Percentiles rank a stretch among this genome's conserved stretches.
These are phyloP conservation scores for Parelbella ahira DNA, from an alignment of 2,888 invertebrate genomes.

Conservation along the genomic window DNA sequence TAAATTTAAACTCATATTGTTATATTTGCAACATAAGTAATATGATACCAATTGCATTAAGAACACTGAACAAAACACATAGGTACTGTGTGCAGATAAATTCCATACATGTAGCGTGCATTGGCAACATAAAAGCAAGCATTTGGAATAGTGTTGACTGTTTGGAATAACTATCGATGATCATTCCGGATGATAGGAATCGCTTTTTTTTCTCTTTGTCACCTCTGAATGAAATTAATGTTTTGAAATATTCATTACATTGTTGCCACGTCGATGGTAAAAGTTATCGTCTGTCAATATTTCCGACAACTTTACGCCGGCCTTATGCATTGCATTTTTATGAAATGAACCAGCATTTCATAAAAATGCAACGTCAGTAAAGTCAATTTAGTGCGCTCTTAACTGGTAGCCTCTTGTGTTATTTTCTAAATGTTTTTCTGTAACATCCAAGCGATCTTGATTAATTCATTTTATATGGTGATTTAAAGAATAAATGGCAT, in stretches of 20 bases:
- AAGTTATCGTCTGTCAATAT: slow-evolving; percentile 5
- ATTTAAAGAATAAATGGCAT: slow-evolving; percentile 4
- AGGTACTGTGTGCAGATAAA: no score
- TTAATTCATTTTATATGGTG: slow-evolving; percentile 3
- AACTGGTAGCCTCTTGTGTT: neutral
- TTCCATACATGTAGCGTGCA: no score
- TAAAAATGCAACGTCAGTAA: slow-evolving; percentile 2
- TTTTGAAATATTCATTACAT: slow-evolving; percentile 12
- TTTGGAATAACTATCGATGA: no score
- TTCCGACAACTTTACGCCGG: slow-evolving; percentile 3
- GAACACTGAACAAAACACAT: no score
- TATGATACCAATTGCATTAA: no score
- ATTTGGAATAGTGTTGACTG: no score
- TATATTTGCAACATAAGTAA: no score
- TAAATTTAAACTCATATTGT: no score
- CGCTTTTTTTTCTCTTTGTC: slow-evolving; percentile 4
- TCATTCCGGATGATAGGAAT: slow-evolving; percentile 4
- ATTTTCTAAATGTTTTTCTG: slow-evolving; percentile 4
- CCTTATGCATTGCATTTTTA: no score
- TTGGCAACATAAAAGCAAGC: no score
- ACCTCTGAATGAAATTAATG: slow-evolving; percentile 4
- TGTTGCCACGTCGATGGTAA: slow-evolving; percentile 3
- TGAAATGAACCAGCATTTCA: no score
- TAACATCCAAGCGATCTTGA: neutral
- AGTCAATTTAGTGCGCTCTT: slow-evolving; percentile 9